Evolutionary conservation across 2,797 vertebrate genomes (phyloP).

Genomic region (Nasua narica): DNA sequence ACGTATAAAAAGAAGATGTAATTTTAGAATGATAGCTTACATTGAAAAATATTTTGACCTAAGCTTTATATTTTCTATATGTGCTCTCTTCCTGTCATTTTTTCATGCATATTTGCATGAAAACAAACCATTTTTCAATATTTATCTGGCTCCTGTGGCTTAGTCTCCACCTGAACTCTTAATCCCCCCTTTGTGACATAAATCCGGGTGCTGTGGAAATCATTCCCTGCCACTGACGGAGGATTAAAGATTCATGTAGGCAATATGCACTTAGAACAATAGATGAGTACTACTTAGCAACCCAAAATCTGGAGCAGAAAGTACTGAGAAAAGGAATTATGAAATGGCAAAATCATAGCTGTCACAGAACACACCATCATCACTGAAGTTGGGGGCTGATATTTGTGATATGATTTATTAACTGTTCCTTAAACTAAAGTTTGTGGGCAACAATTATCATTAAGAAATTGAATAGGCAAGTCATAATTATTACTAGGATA

Average conservation of each 20-base stretch:
- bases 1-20: background rate
- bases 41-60: conserved; percentile 9
- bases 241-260: conserved; percentile 50
- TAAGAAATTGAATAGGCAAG: background rate
- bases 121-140: conserved; percentile 50
- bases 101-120: conserved; percentile 32
- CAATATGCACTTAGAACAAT: background rate
- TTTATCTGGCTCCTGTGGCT: conserved; percentile 52
- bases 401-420: background rate
- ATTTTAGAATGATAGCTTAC: conserved; percentile 5
- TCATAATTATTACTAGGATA: background rate
- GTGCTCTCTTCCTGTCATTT: background rate
- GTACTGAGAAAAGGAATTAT: background rate
- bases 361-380: accelerated
- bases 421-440: background rate
- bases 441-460: background rate
- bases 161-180: conserved; percentile 65
- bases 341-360: accelerated
- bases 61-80: background rate
- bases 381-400: background rate
- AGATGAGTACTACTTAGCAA: conserved; percentile 46
- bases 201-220: conserved; percentile 63
- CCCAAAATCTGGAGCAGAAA: background rate
- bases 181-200: conserved; percentile 69
- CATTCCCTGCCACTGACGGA: conserved; percentile 45